Conservation (phyloP, 2,113 vertebrate genomes). For the Serinus canaria region DNA sequence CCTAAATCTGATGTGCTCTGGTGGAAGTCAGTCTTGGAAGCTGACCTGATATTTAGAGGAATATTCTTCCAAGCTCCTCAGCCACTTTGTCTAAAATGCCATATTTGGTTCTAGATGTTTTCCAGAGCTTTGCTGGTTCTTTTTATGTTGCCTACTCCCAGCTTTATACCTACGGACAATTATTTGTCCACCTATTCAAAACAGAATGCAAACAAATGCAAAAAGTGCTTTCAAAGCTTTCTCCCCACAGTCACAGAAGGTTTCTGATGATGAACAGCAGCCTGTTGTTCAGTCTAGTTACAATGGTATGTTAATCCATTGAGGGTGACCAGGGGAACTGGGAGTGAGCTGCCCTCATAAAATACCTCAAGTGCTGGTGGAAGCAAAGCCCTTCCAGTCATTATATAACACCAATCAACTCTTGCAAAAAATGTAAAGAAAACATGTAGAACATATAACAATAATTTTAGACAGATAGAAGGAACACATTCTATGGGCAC, state of each 20-base stretch:
- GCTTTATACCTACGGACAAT: not conserved
- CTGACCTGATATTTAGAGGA: not conserved
- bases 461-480: not conserved
- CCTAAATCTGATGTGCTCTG: not conserved
- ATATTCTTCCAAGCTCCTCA: not conserved
- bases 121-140: not conserved
- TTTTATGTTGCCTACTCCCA: not conserved
- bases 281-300: not conserved
- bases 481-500: accelerated
- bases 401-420: not conserved
- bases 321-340: slow-evolving; percentile 9
- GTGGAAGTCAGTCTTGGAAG: not conserved
- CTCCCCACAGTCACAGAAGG: not conserved
- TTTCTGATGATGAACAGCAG: slow-evolving; percentile 28
- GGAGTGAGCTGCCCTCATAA: not conserved
- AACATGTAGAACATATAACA: not conserved
- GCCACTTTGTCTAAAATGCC: not conserved
- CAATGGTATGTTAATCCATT: slow-evolving; percentile 40
- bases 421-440: not conserved
- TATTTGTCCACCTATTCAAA: slow-evolving; percentile 35
- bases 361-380: not conserved
- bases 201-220: slow-evolving; percentile 6
- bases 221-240: slow-evolving; percentile 51
- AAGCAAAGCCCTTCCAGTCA: not conserved
- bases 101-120: not conserved